phyloP scores from a whole-genome alignment of 2,888 invertebrate species.

The Neoscelio sp. region DNA sequence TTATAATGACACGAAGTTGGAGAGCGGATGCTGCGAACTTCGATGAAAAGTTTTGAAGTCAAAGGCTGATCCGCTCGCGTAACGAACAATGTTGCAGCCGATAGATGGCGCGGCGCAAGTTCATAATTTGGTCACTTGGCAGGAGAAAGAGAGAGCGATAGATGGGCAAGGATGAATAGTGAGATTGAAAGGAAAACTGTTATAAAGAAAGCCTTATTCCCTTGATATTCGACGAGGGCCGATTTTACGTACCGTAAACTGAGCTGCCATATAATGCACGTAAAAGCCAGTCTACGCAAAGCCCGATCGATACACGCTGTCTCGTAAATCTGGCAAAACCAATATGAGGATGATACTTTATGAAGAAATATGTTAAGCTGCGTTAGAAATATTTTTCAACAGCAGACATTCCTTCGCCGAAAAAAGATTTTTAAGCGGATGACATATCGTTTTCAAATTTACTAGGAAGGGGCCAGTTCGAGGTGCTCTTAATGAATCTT shows the following conservation, averaged over 20 bases:
- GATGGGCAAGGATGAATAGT: constrained; percentile 11
- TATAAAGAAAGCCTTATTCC: constrained; percentile 50
- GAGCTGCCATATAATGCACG: constrained; percentile 57
- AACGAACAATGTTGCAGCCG: constrained; percentile 37
- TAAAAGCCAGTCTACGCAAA: constrained; percentile 53
- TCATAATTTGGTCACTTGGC: constrained; percentile 51
- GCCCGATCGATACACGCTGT: constrained; percentile 58
- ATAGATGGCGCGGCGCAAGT: constrained; percentile 36
- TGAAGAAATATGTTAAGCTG: constrained; percentile 65
- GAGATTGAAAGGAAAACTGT: constrained; percentile 48
- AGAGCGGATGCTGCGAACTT: constrained; percentile 28
- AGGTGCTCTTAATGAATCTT: too few relatives aligned
- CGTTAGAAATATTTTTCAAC: constrained; percentile 54
- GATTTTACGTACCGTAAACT: constrained; percentile 60
- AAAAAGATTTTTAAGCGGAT: constrained; percentile 14
- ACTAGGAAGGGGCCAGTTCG: too few relatives aligned
- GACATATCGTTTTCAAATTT: not conserved
- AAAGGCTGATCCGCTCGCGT: constrained; percentile 28
- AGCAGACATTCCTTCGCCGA: constrained; percentile 29
- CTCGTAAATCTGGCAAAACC: constrained; percentile 65
- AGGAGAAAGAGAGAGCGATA: not conserved
- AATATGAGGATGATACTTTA: constrained; percentile 62
- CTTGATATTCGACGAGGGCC: constrained; percentile 45
- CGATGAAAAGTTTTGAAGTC: constrained; percentile 51
- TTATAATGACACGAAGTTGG: constrained; percentile 60